Evolutionary conservation across 2,797 vertebrate species (phyloP), one percentile per base, ranked within the genome.

Genomic region (Prionace glauca): DNA sequence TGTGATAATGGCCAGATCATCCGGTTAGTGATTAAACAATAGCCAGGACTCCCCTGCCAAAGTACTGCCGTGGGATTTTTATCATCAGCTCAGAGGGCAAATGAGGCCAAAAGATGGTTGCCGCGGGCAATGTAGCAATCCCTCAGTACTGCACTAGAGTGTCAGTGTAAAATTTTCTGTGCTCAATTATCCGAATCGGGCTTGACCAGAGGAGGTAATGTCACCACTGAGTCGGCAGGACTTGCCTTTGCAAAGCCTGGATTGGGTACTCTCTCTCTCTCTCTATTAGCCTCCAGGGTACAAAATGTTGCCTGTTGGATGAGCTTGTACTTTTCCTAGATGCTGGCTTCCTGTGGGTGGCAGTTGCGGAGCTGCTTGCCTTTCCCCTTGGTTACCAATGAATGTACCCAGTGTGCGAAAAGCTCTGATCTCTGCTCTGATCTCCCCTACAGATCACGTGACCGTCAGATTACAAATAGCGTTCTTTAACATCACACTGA

Each of bases 401-500:
- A 92, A 69, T 41, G 90, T 69, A 65, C n/a, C 90, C n/a, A 41
- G 65, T 69, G 90, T 36, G 22, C 12, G 62, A n/a, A 36, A 67
- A 67, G 32, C 36, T 69, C 90, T 92, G 62, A 92, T 41, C n/a
- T 41, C 3, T 22, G 20, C n/a, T 92, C 62, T 92, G 65, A 36
- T 95, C 96, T 96, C 3, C 87, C 95, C 96, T 96, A 96, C 97
- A 99, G 99, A 99, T 97, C 98, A 98, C 65, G 96, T 99, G 96
- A 98, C 97, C 8, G 97, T 99, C 97, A 97, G 97, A 95, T 97
- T 99, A 95, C 97, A 98, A 96, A 98, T 99, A 88, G 98, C 98
- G 95, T 99, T 99, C 74, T 98, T 97, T 29, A 95, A 98, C 1
- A 97, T 99, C 96, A 96, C 97, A 62, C 98, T 99, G 93, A 97